Evolutionary conservation across 2,113 vertebrate species (phyloP).

Genomic region (Aspiorhynchus laticeps): DNA sequence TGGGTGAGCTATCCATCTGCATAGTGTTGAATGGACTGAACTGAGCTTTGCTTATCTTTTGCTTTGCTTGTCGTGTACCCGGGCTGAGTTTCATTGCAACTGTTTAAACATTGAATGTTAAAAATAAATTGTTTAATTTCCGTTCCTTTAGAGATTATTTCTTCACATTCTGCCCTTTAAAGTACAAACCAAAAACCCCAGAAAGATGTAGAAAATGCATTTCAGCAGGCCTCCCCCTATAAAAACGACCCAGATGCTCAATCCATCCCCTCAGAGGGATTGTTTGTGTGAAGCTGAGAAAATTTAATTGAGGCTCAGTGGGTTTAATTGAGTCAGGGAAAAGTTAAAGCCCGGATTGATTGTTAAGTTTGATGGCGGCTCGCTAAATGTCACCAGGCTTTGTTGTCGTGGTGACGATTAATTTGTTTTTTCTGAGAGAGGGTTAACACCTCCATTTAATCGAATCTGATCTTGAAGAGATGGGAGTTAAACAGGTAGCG

Average conservation of each 20-base stretch:
- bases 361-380: conserved; percentile 52
- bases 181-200: conserved; percentile 1
- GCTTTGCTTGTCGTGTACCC: not conserved
- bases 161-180: not conserved
- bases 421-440: conserved; percentile 60
- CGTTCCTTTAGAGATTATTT: not conserved
- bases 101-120: not conserved
- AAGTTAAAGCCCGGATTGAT: conserved; percentile 67
- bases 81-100: not conserved
- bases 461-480: conserved; percentile 59
- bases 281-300: conserved; percentile 49
- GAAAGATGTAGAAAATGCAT: not conserved
- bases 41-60: not conserved
- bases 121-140: not conserved
- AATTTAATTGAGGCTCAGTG: conserved; percentile 66
- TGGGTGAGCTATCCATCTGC: not conserved
- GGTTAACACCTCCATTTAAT: conserved; percentile 49
- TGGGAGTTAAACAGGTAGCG: conserved; percentile 44
- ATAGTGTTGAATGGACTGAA: not conserved
- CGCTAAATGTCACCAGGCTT: conserved; percentile 65
- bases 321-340: conserved; percentile 68
- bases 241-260: not conserved
- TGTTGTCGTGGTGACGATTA: conserved; percentile 56
- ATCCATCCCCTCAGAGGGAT: not conserved
- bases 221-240: not conserved